phyloP scores from a whole-genome alignment of 64 coral and sea anemone species.

The Trachythela sp. region DNA sequence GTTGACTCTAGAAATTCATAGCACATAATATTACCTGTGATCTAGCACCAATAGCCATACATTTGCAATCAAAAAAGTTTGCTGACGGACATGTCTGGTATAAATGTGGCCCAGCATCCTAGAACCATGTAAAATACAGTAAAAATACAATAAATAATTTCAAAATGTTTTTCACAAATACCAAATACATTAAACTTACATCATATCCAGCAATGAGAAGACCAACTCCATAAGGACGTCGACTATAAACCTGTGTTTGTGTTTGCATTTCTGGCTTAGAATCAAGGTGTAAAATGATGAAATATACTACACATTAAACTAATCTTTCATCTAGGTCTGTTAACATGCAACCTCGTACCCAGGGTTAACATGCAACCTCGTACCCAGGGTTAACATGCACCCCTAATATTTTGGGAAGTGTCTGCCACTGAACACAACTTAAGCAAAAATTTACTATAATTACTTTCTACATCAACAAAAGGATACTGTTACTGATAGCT shows the following conservation, averaged over 20 bases:
- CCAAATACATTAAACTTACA: conserved; percentile 52
- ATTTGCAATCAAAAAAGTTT: conserved; percentile 98
- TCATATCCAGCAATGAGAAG: conserved; percentile 92
- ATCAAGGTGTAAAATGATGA: neutral
- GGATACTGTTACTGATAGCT: conserved; percentile 91
- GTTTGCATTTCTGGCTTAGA: conserved; percentile 89
- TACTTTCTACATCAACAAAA: neutral
- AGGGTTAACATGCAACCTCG: no score
- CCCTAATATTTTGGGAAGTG: no score
- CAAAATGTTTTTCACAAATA: no score
- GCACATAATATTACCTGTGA: conserved; percentile 97
- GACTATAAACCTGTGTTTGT: conserved; percentile 82
- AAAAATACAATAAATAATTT: neutral
- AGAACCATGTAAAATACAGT: neutral
- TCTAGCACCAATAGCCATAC: conserved; percentile 98
- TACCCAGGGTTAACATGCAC: no score
- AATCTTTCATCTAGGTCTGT: no score
- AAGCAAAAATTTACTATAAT: no score
- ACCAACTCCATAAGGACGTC: conserved; percentile 93
- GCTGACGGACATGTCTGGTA: conserved; percentile 98
- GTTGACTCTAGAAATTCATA: no score
- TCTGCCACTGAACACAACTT: no score
- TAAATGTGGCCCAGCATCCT: conserved; percentile 85
- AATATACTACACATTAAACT: neutral
- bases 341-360: no score